Base-by-base conservation (phyloP, 92 coral and sea anemone genomes). In the Anthopleura xanthogrammica region DNA sequence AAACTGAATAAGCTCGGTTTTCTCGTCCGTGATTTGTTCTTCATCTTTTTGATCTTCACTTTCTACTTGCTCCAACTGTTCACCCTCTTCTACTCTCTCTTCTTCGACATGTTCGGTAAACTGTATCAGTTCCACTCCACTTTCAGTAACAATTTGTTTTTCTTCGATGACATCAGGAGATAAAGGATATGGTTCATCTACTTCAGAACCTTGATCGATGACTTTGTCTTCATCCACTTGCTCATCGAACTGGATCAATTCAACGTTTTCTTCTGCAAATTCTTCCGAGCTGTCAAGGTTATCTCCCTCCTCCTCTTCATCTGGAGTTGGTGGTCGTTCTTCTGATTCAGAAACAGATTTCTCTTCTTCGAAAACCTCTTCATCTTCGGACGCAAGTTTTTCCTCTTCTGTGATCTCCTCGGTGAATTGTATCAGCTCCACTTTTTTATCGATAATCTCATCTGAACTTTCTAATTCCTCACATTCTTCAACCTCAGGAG, bases 71-170 rank as follows among this genome's bases (percentile, higher is more conserved):
- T 40, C 72, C 7, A 66, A 4, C 60, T 41, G 72, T 62, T 62
- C 76, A 48, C 29, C 70, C 7, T 68, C 29, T 56, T 58, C 74
- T 79, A 68, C 48, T 70, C 71, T 81, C 3, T 81, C 76, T 58
- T 79, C 75, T 12, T 83, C 77, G 46, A 66, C 88, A 7, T 79
- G 75, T 52, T 85, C 83, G n/a, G 87, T 58, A 71, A 85, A 85
- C 72, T 85, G 83, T 42, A 85, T 52, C 43, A 85, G 79, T 22
- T 68, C 79, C 6, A 78, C 78, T 36, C 74, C 42, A 29, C 74
- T 68, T 68, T 68, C 74, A 68, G 42, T 68, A 4, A 68, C 74
- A 36, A 23, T 29, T 68, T 68, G 74, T 5, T 68, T 68, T 36
- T 68, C 74, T 68, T 68, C 74, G 36, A 68, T 36, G 36, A 36